These are phyloP conservation scores for Chaetops frenatus DNA, from an alignment of 2,113 vertebrate species.

Conservation along the genomic window DNA sequence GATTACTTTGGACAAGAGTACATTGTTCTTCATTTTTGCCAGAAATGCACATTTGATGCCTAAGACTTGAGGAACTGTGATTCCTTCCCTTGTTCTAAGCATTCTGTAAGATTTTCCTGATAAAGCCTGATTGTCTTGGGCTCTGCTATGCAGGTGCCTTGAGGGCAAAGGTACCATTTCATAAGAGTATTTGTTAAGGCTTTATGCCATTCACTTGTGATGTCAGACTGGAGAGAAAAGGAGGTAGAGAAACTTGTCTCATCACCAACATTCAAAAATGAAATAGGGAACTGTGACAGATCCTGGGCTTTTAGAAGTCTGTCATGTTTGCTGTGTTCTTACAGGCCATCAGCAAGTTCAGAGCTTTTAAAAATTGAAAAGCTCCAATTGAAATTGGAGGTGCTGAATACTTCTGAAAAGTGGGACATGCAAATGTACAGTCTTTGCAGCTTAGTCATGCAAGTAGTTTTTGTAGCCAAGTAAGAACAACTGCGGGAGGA, in stretches of 20 bases:
- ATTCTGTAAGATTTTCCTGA: neutral
- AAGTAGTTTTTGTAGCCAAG: neutral
- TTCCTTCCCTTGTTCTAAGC: neutral
- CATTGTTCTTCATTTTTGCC: neutral
- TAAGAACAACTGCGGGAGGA: neutral
- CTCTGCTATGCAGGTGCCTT: neutral
- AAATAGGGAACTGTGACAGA: neutral
- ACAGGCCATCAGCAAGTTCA: neutral
- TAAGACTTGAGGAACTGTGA: neutral
- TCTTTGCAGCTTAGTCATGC: neutral
- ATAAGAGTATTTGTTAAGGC: neutral
- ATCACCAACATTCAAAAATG: neutral
- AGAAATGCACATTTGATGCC: neutral
- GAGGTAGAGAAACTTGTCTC: neutral
- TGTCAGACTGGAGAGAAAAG: neutral
- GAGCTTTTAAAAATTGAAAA: neutral
- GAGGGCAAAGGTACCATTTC: neutral
- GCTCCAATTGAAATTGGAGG: neutral
- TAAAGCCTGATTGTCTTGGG: neutral
- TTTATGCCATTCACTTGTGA: neutral
- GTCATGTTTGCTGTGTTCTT: neutral
- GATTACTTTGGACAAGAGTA: neutral
- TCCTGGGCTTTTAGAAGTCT: neutral
- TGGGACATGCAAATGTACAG: neutral
- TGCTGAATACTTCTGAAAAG: neutral